Evolutionary conservation across 2,113 vertebrate species (phyloP).

Genomic region (Merops nubicus): DNA sequence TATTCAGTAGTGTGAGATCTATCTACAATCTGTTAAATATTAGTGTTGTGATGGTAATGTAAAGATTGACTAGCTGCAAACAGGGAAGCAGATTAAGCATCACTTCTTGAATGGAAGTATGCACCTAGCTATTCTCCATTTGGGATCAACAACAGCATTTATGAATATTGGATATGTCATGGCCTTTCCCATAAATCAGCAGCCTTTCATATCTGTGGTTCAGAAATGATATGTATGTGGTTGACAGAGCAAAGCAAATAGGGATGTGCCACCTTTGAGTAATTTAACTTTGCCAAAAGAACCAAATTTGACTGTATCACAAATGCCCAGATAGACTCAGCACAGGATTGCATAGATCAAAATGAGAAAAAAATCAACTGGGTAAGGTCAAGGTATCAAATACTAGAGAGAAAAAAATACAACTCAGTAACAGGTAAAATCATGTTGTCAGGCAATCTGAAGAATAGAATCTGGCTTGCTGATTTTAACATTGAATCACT

Average conservation of each 20-base stretch:
- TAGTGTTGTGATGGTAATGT: neutral
- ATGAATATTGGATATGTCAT: neutral
- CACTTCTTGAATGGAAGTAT: neutral
- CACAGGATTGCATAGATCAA: neutral
- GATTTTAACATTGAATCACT: constrained; percentile 9
- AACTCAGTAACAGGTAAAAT: neutral
- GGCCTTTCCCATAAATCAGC: neutral
- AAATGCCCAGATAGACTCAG: neutral
- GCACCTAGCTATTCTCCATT: neutral
- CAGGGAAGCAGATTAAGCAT: neutral
- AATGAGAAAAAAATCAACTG: neutral
- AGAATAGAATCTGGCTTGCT: neutral
- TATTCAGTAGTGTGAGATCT: neutral
- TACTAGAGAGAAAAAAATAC: neutral
- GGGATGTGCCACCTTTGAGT: neutral
- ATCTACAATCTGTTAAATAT: neutral
- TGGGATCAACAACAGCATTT: neutral
- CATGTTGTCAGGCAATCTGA: neutral
- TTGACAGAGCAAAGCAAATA: neutral
- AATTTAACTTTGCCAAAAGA: neutral
- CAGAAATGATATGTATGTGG: neutral
- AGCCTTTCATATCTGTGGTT: neutral
- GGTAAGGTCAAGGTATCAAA: neutral
- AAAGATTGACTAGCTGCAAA: neutral
- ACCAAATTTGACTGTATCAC: neutral